Percentiles rank a stretch among this genome's conserved stretches.
Conservation (phyloP, 2,888 invertebrate species). For the Notodonta ziczac region DNA sequence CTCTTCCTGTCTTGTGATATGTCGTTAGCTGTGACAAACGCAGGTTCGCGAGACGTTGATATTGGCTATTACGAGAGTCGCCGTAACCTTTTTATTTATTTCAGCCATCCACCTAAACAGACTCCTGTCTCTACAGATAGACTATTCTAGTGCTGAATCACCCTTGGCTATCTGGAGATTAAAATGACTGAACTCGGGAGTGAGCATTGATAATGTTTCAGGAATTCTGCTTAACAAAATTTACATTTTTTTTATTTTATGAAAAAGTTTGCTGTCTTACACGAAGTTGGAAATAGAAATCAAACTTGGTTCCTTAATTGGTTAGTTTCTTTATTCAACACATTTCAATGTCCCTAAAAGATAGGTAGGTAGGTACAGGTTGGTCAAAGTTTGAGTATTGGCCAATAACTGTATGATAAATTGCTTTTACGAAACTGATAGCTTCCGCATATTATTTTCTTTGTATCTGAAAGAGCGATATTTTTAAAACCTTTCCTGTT, state of each 20-base stretch:
- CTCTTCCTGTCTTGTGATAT: slow-evolving; percentile 6
- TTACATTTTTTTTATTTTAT: too few relatives aligned
- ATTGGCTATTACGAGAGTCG: slow-evolving; percentile 32
- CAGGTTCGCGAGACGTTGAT: slow-evolving; percentile 35
- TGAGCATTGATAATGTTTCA: not conserved
- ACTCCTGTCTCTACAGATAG: slow-evolving; percentile 18
- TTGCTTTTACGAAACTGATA: too few relatives aligned
- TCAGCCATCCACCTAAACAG: slow-evolving; percentile 22
- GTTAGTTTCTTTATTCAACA: too few relatives aligned
- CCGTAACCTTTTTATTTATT: slow-evolving; percentile 33
- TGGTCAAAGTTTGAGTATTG: too few relatives aligned
- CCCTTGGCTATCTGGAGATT: not conserved
- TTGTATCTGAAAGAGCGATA: not conserved
- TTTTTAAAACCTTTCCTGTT: not conserved
- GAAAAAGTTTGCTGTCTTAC: too few relatives aligned
- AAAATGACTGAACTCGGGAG: not conserved
- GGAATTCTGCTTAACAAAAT: too few relatives aligned
- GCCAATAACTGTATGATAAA: too few relatives aligned
- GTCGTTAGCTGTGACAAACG: slow-evolving; percentile 29
- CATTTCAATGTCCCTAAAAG: too few relatives aligned
- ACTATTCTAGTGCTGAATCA: slow-evolving; percentile 27
- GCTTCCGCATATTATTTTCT: too few relatives aligned
- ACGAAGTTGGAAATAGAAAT: too few relatives aligned
- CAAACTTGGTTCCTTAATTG: too few relatives aligned
- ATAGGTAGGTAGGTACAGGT: too few relatives aligned